Base-by-base conservation (phyloP, 2,888 invertebrate species). In the Polymixis flavicincta region DNA sequence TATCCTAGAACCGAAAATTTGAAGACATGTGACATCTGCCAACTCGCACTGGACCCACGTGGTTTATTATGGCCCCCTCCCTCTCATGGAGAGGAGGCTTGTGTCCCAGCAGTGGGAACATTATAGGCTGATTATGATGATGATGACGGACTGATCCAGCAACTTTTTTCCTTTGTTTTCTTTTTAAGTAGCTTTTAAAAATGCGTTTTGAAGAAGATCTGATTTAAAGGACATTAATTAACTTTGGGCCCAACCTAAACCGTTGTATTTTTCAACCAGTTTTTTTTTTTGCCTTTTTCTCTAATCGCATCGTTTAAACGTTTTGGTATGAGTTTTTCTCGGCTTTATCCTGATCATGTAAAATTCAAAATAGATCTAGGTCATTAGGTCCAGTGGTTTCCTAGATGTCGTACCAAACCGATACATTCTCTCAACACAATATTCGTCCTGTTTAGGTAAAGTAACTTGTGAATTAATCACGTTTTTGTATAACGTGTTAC, bases 401-500 rank as follows among this genome's bases (percentile, higher is more conserved):
- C 28, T 19, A 28, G 19, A 57, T 28, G 28, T 19, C 28, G 19
- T 32, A 28, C 7, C 22, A 32, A 32, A 32, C 13, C 60, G 7
- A 37, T 28, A 14, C 52, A 32, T 28, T 63, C 48, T 55, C 11
- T 42, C 9, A 57, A 32, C 13, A 19, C 37, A 25, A 48, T 54
- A 37, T 74, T 59, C 6, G 4, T 14, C 14, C 32, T 54, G 9
- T 37, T 72, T 6, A 42, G 4, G 28, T 60, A 64, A 63, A 75
- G 7, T 45, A 13, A 37, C n/a, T 45, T 1, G 50, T 83, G 61
- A 82, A 67, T 78, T 61, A 67, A 78, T 78, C 78, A 77, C 17
- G 78, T 83, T 77, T 77, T 77, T 78, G n/a, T 66, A 0, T 13
- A 0, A 6, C n/a, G 9, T 42, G 22, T 78, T 83, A 83, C 78